Percentiles rank a stretch among this genome's conserved stretches.
phyloP scores from a whole-genome alignment of 1,140 invertebrate species.

The Philopotamus ludificatus region DNA sequence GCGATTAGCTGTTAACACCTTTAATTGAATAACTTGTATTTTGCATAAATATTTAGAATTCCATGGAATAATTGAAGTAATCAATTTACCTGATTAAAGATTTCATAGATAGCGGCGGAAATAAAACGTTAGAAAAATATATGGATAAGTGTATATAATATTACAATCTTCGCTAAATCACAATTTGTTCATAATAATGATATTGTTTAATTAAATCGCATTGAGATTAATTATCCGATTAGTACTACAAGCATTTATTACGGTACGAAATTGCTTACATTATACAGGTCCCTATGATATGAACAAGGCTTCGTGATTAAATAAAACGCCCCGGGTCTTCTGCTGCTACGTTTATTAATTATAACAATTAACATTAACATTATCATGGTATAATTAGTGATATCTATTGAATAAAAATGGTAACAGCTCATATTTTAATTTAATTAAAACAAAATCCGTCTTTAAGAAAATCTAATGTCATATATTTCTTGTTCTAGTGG shows the following conservation, averaged over 20 bases:
- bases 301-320: neutral
- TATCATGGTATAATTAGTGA: slow-evolving; percentile 15
- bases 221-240: neutral
- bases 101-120: neutral
- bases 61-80: slow-evolving; percentile 9
- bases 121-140: neutral
- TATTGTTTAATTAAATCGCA: neutral
- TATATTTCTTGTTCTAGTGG: too few relatives aligned
- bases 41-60: slow-evolving; percentile 17
- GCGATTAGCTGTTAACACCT: slow-evolving; percentile 19
- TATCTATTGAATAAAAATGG: too few relatives aligned
- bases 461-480: too few relatives aligned
- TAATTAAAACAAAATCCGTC: too few relatives aligned
- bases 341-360: slow-evolving; percentile 8
- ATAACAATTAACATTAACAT: slow-evolving; percentile 29
- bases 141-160: neutral
- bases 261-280: neutral
- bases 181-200: neutral
- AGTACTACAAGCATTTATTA: neutral
- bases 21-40: slow-evolving; percentile 25
- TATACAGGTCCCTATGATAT: neutral
- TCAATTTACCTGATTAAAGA: slow-evolving; percentile 1
- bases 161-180: neutral
- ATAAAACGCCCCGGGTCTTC: neutral
- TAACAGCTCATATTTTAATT: too few relatives aligned